Percentiles rank a stretch among this genome's conserved stretches.
Evolutionary conservation across 2,888 invertebrate species (phyloP).

Genomic region (Troilus luridus): DNA sequence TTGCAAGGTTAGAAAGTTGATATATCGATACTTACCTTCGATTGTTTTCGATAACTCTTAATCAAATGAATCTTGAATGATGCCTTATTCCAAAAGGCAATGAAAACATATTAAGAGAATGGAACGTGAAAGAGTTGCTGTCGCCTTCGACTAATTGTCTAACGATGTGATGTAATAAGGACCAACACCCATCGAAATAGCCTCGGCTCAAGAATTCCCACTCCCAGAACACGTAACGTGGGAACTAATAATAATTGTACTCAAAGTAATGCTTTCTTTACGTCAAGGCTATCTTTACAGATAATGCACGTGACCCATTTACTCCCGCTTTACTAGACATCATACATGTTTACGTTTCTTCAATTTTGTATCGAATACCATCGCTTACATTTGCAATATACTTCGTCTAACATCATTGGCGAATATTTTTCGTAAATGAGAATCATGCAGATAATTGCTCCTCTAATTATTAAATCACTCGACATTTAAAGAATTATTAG

Average conservation of each 20-base stretch:
- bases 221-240: constrained; percentile 47
- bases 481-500: too few species aligned
- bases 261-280: constrained; percentile 43
- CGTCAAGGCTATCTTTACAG: constrained; percentile 42
- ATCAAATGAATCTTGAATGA: neutral
- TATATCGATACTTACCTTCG: constrained; percentile 38
- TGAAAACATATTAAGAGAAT: neutral
- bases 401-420: neutral
- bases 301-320: constrained; percentile 56
- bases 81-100: neutral
- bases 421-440: neutral
- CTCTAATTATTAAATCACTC: neutral
- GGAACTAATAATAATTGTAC: constrained; percentile 52
- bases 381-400: neutral
- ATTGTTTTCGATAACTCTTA: neutral
- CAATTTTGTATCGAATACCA: neutral
- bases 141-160: neutral
- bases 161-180: constrained; percentile 18
- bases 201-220: constrained; percentile 44
- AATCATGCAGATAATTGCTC: neutral
- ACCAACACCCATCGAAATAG: neutral
- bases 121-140: neutral
- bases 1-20: neutral
- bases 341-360: neutral
- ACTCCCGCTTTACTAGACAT: neutral